Conservation (phyloP, 2,888 invertebrate species). For the Limnephilus auricula region DNA sequence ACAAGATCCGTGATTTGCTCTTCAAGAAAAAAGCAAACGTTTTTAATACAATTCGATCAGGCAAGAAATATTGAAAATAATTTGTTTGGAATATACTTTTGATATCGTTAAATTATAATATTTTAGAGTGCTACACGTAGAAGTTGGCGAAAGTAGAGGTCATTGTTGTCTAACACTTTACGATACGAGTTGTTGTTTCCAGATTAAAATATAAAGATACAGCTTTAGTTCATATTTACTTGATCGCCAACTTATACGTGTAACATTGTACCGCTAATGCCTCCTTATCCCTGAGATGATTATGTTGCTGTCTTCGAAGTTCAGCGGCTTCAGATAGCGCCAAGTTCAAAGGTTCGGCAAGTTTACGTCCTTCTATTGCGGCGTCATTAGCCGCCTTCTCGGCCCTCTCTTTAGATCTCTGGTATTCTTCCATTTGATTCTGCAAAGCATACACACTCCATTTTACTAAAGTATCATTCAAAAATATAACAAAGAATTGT, state of each 20-base stretch:
- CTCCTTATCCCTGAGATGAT: conserved; percentile 91
- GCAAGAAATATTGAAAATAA: not conserved
- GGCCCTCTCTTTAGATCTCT: conserved; percentile 85
- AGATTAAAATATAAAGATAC: too few species aligned
- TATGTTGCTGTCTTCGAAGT: conserved; percentile 86
- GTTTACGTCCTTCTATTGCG: conserved; percentile 84
- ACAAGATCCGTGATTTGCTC: conserved; percentile 78
- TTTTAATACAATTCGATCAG: not conserved
- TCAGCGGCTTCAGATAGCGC: conserved; percentile 85
- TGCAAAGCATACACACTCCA: not conserved
- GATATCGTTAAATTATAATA: not conserved
- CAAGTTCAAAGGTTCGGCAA: conserved; percentile 84
- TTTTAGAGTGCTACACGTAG: not conserved
- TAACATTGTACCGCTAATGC: conserved; percentile 77
- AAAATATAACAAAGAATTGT: not conserved
- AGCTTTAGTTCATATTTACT: too few species aligned
- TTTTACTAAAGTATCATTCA: not conserved
- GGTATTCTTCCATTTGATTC: conserved; percentile 84
- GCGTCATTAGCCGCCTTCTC: conserved; percentile 84
- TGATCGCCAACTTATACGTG: too few species aligned
- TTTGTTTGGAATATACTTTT: not conserved
- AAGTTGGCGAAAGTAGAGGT: too few species aligned
- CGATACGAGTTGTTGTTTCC: too few species aligned
- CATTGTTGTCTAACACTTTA: too few species aligned
- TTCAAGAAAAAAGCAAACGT: conserved; percentile 67